phyloP scores from a whole-genome alignment of 2,888 invertebrate genomes.

The Ophion ventricosus region DNA sequence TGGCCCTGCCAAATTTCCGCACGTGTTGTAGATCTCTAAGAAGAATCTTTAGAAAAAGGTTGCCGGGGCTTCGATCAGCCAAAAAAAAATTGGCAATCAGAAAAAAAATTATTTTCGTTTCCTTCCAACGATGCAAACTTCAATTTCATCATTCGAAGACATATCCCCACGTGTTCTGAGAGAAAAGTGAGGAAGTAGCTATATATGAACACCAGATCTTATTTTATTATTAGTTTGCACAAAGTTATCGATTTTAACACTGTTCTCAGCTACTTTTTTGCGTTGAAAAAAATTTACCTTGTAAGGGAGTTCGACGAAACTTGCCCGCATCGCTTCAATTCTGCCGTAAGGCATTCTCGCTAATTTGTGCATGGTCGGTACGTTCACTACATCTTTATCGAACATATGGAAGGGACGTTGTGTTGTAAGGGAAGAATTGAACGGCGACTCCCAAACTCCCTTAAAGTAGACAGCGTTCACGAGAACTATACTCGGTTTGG shows the following conservation, averaged over 20 bases:
- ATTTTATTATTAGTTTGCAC: too few species aligned
- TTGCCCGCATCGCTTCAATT: not conserved
- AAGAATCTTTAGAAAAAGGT: too few species aligned
- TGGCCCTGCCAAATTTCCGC: too few species aligned
- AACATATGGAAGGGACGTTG: not conserved
- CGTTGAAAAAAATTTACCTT: not conserved
- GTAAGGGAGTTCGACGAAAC: constrained; percentile 5
- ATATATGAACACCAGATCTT: too few species aligned
- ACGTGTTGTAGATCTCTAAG: too few species aligned
- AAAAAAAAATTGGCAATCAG: too few species aligned
- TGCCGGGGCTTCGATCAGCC: too few species aligned
- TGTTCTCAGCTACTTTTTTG: not conserved
- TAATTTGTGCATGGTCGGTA: not conserved
- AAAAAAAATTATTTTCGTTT: too few species aligned
- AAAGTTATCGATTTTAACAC: not conserved
- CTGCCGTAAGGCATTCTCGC: not conserved
- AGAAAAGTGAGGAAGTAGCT: too few species aligned
- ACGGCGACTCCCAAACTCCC: not conserved
- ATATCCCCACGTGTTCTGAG: too few species aligned
- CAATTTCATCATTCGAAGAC: too few species aligned
- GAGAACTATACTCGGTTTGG: not conserved
- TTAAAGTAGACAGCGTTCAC: constrained; percentile 10
- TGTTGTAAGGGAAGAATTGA: not conserved
- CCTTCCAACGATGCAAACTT: too few species aligned
- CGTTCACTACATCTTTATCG: not conserved